Base-by-base conservation (phyloP, 2,888 invertebrate genomes). In the Eupithecia dodoneata region DNA sequence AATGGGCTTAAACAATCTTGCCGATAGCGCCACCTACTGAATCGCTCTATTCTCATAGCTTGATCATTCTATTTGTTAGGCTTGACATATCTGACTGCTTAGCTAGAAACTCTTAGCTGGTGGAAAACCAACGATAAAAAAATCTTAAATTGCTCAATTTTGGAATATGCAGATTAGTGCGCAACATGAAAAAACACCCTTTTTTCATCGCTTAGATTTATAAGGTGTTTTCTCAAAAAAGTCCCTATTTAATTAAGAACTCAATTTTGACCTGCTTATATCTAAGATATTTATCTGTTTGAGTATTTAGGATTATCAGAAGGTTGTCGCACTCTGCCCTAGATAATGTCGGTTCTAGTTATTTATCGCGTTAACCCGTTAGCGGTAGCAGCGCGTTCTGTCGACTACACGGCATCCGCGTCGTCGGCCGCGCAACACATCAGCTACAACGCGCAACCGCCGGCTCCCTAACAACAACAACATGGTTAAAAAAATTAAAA, bases 371-470 rank as follows among this genome's bases (percentile, higher is more conserved):
- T 70, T 71, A 49, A 71, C n/a, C 49, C 30, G 55, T 47, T 18
- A 71, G 13, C 45, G 30, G 47, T 30, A 13, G 66, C 41, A 70
- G 74, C 76, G 79, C 76, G 79, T 59, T 83, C 83, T 81, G 80
- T 80, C 80, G 80, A 79, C 81, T 81, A 81, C 80, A 77, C 79
- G 72, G 81, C 80, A 4, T 78, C 77, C 47, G 79, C 49, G 84
- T 86, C 86, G 84, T 85, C 85, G 85, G 88, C 89, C 91, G 92
- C 92, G 93, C 94, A 95, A 88, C 94, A 95, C 83, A 89, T 93
- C 94, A 94, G 94, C 94, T 95, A 95, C 91, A 94, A 85, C 87
- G 93, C 87, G 91, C 94, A 94, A 80, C 94, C 90, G 88, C 91
- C 90, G 87, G 91, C 90, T 89, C 93, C 94, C 94, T 94, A 92